These are phyloP conservation scores for Zaprionus gabonicus DNA, from an alignment of 1,140 invertebrate genomes.

Conservation along the genomic window DNA sequence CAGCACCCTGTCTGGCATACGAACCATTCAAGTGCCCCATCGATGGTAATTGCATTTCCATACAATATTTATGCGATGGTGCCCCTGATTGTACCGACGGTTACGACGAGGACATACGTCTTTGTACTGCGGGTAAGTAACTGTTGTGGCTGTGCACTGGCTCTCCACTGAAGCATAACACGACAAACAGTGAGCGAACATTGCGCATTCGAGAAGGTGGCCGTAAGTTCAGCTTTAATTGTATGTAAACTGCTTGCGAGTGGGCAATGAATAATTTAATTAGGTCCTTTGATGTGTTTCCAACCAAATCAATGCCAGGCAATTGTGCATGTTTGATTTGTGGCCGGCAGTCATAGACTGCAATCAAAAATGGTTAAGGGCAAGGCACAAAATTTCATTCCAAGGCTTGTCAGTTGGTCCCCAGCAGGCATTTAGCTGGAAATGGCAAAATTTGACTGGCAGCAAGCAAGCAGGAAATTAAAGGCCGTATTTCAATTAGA, in stretches of 20 bases:
- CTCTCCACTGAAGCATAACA: neutral
- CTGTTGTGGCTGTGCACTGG: neutral
- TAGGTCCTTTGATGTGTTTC: constrained; percentile 14
- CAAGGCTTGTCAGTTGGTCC: constrained; percentile 2
- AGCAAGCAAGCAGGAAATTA: constrained; percentile 47
- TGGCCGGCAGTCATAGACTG: constrained; percentile 22
- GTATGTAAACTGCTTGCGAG: constrained; percentile 25
- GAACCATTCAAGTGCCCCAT: constrained; percentile 98
- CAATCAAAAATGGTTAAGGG: constrained; percentile 15
- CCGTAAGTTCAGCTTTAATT: constrained; percentile 40
- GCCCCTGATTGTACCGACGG: constrained; percentile 97
- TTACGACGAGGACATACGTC: constrained; percentile 91
- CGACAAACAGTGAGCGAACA: neutral
- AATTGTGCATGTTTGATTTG: constrained; percentile 30
- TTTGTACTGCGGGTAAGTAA: constrained; percentile 95
- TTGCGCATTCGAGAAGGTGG: constrained; percentile 18
- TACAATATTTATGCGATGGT: constrained; percentile 97
- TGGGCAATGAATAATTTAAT: constrained; percentile 43
- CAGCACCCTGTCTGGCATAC: constrained; percentile 92
- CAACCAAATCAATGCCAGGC: constrained; percentile 26
- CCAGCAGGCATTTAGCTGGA: constrained; percentile 19
- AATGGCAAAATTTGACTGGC: constrained; percentile 30
- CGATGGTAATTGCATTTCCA: constrained; percentile 95
- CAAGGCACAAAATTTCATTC: constrained; percentile 9
- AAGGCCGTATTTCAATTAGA: constrained; percentile 40